Base-by-base conservation (phyloP, 2,797 vertebrate genomes). In the Mycteria americana region DNA sequence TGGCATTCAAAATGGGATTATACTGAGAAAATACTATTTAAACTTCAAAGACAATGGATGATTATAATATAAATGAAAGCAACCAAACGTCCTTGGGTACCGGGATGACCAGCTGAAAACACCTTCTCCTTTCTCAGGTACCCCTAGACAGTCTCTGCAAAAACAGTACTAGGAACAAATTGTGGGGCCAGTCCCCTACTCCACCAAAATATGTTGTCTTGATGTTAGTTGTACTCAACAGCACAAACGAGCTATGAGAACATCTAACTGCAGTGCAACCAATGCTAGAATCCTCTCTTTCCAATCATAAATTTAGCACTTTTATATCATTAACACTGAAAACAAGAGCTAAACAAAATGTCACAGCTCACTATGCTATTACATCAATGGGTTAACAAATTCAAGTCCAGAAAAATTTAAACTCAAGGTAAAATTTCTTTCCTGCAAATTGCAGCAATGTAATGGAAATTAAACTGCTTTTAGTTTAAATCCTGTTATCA, bases 401-500 rank as follows among this genome's bases (percentile, higher is more conserved):
- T 95, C 21, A 88, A 90, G 45, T 74, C 64, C 80, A 79, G 69
- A 88, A 95, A 89, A 72, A 85, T 24, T 67, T 43, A 62, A 76
- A 90, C 41, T 74, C 60, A 87, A 82, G 84, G n/a, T 74, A 77
- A 73, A 79, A 35, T 45, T 59, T 63, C 70, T 92, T 91, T 95
- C 81, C 78, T 92, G 63, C 62, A 96, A 97, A 95, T 83, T 76
- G 62, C 69, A 95, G 54, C 79, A 70, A 79, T 45, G 37, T 80
- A 86, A 88, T 39, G 92, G 75, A 94, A 92, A 83, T 91, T 90
- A 95, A 96, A 96, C 64, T 77, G 24, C 11, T 96, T 88, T 84
- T 69, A 95, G 23, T 96, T 89, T 75, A 86, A 93, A 93, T 48
- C 37, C 94, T 97, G 85, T 97, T 96, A 97, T 92, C 93, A 97